phyloP scores from a whole-genome alignment of 2,888 invertebrate species.

The Tridacna crocea region DNA sequence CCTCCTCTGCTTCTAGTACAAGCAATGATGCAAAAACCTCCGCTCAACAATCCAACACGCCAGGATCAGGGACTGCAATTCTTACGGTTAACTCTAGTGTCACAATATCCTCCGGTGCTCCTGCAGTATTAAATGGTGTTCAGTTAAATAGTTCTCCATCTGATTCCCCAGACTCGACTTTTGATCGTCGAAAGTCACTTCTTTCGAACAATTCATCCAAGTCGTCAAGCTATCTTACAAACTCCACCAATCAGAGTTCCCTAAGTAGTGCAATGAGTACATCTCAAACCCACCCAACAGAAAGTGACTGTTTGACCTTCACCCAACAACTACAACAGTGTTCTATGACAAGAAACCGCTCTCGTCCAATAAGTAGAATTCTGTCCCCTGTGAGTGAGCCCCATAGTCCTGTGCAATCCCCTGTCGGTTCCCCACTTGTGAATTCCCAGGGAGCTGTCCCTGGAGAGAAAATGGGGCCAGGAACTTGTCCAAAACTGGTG shows the following conservation, averaged over 20 bases:
- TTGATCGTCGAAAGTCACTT: constrained; percentile 84
- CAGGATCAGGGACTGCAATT: constrained; percentile 50
- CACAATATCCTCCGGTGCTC: constrained; percentile 57
- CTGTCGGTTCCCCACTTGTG: constrained; percentile 89
- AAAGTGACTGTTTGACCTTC: constrained; percentile 88
- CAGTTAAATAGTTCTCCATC: constrained; percentile 74
- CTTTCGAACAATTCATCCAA: constrained; percentile 87
- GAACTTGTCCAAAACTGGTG: constrained; percentile 13
- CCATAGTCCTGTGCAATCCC: constrained; percentile 91
- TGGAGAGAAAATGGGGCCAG: constrained; percentile 5
- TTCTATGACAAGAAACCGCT: constrained; percentile 87
- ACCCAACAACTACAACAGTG: constrained; percentile 96
- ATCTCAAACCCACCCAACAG: constrained; percentile 53
- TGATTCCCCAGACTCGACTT: constrained; percentile 84
- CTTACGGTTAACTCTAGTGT: constrained; percentile 52
- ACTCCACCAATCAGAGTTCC: constrained; percentile 85
- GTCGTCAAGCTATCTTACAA: constrained; percentile 89
- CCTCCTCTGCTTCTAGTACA: constrained; percentile 76
- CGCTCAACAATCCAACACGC: constrained; percentile 41
- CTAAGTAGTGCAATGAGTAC: constrained; percentile 59
- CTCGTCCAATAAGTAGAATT: constrained; percentile 88
- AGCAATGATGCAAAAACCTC: constrained; percentile 74
- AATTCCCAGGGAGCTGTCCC: constrained; percentile 29
- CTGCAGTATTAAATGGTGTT: constrained; percentile 64
- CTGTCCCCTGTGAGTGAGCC: constrained; percentile 88